Base-by-base conservation (phyloP, 2,888 invertebrate genomes). In the Dioctria linearis region DNA sequence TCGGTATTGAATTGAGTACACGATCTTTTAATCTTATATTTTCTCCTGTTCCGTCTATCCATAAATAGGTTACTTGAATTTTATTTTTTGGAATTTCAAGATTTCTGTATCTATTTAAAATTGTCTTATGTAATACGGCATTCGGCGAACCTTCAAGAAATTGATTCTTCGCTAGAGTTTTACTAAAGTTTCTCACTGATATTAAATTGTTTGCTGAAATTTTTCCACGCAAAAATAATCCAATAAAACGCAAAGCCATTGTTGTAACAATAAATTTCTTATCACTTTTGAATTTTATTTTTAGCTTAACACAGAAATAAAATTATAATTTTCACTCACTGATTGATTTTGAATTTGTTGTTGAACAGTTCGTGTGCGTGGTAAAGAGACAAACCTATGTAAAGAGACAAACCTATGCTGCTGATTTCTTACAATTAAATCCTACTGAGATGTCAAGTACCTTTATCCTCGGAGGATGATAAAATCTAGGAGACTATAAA, bases 41-140 rank as follows among this genome's bases (percentile, higher is more conserved):
- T 85, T 94, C 93, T 1, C 94, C 94, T 0, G 91, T 91, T 3
- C 94, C 95, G 84, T 95, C 95, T 81, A 95, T 91, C 95, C 95
- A 95, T 0, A 95, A 90, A 86, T 95, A 95, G 75, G 91, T 91
- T 13, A 91, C 92, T 80, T 93, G 91, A 5, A 92, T 88, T 5
- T 90, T 88, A 69, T 86, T 86, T 5, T 94, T 94, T 78, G 87
- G 86, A n/a, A 86, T 85, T 51, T 86, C 84, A 11, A 97, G 90
- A 84, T 93, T 92, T 86, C 94, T 90, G 88, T 95, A 97, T 67
- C 93, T 91, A 82, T 91, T 90, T 81, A 95, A 88, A 57, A 95
- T 90, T 25, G 91, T 91, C 89, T 95, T 95, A 85, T 95, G 93
- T 81, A 95, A 89, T 80, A 92, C 93, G 83, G 95, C 94, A 87